Evolutionary conservation across 2,888 invertebrate species (phyloP).

Genomic region (Euzophera pinguis): DNA sequence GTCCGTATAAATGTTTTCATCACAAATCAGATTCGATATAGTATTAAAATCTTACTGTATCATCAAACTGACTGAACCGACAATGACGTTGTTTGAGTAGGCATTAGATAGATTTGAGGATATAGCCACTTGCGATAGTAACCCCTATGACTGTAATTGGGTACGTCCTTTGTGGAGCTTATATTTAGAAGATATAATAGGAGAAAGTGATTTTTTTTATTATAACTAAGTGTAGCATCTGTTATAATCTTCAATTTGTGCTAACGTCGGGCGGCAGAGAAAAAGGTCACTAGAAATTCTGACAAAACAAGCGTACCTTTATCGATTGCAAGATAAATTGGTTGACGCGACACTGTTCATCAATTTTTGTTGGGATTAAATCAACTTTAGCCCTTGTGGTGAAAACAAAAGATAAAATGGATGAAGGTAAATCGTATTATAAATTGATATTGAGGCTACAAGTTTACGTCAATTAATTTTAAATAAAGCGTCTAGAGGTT

Average conservation of each 20-base stretch:
- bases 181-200: no score
- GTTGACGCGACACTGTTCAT: slow-evolving; percentile 30
- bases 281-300: slow-evolving; percentile 41
- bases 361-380: slow-evolving; percentile 32
- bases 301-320: slow-evolving; percentile 20
- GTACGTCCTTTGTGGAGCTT: no score
- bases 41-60: no score
- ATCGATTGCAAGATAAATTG: slow-evolving; percentile 32
- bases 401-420: slow-evolving; percentile 17
- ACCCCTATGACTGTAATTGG: no score
- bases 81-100: no score
- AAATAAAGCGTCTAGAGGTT: no score
- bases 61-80: no score
- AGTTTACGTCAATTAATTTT: slow-evolving; percentile 13
- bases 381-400: slow-evolving; percentile 20
- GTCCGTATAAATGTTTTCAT: no score
- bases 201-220: no score
- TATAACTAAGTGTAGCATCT: background rate
- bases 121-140: no score
- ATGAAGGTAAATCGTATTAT: slow-evolving; percentile 11
- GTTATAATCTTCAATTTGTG: background rate
- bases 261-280: slow-evolving; percentile 18
- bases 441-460: background rate
- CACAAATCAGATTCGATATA: no score
- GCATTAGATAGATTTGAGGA: no score